Percentiles rank a stretch among this genome's conserved stretches.
Evolutionary conservation across 1,140 invertebrate genomes (phyloP).

Genomic region (Fopius arisanus): DNA sequence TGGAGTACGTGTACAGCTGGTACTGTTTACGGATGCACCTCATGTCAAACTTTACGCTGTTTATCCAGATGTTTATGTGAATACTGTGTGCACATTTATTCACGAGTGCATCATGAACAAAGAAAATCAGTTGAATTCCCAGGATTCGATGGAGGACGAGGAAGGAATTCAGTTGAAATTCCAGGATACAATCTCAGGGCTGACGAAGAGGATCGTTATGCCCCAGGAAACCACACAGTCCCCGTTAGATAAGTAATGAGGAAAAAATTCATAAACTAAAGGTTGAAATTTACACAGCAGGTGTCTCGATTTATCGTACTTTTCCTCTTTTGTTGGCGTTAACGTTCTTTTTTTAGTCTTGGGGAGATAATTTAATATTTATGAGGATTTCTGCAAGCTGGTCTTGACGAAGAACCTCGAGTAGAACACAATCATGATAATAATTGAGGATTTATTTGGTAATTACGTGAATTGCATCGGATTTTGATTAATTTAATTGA

Average conservation of each 20-base stretch:
- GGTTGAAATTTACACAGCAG: background rate
- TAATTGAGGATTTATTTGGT: too few relatives aligned
- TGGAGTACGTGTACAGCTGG: slow-evolving; percentile 69
- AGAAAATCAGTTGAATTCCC: background rate
- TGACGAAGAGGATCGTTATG: slow-evolving; percentile 41
- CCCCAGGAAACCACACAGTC: background rate
- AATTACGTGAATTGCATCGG: background rate
- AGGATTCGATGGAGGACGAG: slow-evolving; percentile 10
- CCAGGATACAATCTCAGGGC: slow-evolving; percentile 31
- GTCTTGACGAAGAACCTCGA: background rate
- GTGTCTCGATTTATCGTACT: background rate
- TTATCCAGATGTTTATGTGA: slow-evolving; percentile 71
- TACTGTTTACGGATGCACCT: slow-evolving; percentile 73
- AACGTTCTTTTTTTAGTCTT: background rate
- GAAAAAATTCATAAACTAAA: background rate
- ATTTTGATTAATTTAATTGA: background rate
- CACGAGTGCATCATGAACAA: slow-evolving; percentile 64
- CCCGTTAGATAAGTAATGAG: background rate
- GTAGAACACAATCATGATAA: background rate
- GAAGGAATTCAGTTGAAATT: background rate
- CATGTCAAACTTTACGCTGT: slow-evolving; percentile 75
- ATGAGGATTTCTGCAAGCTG: background rate
- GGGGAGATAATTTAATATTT: background rate
- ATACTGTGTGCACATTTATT: slow-evolving; percentile 69
- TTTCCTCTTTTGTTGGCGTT: too few relatives aligned